Base-by-base conservation (phyloP, 2,888 invertebrate genomes). In the Eupithecia inturbata region DNA sequence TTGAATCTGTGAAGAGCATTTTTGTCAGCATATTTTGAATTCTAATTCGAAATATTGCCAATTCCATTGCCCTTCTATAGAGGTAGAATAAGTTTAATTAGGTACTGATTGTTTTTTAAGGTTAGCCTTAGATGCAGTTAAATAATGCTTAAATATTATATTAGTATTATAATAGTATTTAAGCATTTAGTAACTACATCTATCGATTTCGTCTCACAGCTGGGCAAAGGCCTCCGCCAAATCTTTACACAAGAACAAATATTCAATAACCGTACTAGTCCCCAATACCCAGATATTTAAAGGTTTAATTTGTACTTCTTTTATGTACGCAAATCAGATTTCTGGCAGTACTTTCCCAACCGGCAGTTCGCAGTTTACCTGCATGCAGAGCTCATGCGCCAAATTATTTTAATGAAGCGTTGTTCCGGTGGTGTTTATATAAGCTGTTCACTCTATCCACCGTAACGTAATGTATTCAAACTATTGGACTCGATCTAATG, bases 321-420 rank as follows among this genome's bases (percentile, higher is more conserved):
- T 57, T 10, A 22, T 53, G 4, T 22, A 10, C 12, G 3, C 22
- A 53, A 53, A 53, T 26, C 22, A 22, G 53, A 3, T 12, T 63
- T 36, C n/a, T 36, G 36, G 66, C 26, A 41, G 26, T n/a, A 66
- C 39, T 22, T 22, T n/a, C 10, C n/a, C 39, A 41, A 66, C 16
- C 36, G 14, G 64, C 1, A 36, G 19, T 63, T n/a, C 39, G 22
- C 83, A 83, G 79, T 84, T 82, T 81, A 85, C 82, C 80, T 83
- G 80, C 78, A 79, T 74, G 79, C 73, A 78, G 78, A 67, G 76
- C 78, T 78, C 75, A 74, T 73, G 78, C 76, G 68, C 78, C 74
- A 81, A 84, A 85, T 84, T 81, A 85, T 86, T 85, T 84, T 85
- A 83, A 88, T 85, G 81, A 85, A 85, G 80, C 79, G 74, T 77